Evolutionary conservation across 37 sponge, comb jelly and placozoan genomes (phyloP).

Genomic region (Cliona cf. orientalis): DNA sequence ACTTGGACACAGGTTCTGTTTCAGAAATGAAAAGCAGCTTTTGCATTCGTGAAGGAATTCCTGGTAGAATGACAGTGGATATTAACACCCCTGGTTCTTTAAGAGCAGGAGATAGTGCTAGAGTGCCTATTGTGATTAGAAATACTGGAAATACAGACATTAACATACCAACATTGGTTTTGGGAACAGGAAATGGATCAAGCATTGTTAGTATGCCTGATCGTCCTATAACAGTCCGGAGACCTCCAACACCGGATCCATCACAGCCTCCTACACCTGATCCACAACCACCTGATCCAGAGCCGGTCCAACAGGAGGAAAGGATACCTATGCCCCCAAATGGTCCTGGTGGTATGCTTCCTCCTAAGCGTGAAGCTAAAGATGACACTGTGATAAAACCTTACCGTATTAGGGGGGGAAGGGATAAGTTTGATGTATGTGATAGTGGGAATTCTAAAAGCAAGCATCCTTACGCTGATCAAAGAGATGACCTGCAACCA

Average conservation of each 20-base stretch:
- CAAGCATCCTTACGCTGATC: constrained; percentile 10
- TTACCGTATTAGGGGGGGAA: not conserved
- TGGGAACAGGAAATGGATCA: not conserved
- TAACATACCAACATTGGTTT: not conserved
- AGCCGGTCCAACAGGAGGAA: not conserved
- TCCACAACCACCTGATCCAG: not conserved
- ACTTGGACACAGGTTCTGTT: not conserved
- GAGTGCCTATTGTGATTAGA: not conserved
- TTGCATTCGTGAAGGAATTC: constrained; percentile 18
- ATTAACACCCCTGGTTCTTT: not conserved
- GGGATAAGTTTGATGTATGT: not conserved
- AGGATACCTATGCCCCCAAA: not conserved
- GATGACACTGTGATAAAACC: not conserved
- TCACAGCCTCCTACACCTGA: too few relatives aligned
- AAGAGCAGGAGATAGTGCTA: constrained; percentile 4
- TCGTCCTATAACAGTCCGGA: too few relatives aligned
- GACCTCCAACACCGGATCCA: too few relatives aligned
- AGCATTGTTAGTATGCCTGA: too few relatives aligned
- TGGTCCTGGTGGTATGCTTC: constrained; percentile 34
- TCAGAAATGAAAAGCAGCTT: constrained; percentile 12
- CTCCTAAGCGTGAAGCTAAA: not conserved
- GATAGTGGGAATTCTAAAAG: not conserved
- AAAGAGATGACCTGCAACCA: constrained; percentile 12
- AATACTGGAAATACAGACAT: constrained; percentile 43
- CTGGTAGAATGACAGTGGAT: constrained; percentile 2